Conservation (phyloP, 2,113 vertebrate genomes). For the Rhadina sibilatrix region DNA sequence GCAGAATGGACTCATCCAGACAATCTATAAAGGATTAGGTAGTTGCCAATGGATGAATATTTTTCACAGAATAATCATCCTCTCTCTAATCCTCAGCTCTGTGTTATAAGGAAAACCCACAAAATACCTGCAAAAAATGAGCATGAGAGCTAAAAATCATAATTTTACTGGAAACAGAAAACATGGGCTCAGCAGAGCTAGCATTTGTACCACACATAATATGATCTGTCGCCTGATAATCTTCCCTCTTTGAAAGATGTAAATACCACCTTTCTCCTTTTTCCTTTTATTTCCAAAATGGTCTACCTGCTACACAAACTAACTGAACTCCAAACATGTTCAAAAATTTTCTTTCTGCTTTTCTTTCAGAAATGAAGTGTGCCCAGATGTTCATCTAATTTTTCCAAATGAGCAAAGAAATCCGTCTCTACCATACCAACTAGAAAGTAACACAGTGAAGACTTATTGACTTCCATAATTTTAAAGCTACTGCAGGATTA, state of each 20-base stretch:
- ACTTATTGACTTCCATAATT: not conserved
- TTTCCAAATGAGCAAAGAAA: not conserved
- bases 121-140: not conserved
- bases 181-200: not conserved
- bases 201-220: not conserved
- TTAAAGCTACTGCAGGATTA: not conserved
- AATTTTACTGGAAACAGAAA: not conserved
- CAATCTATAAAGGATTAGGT: conserved; percentile 22
- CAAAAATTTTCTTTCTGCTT: not conserved
- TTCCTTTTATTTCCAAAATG: not conserved
- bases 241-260: not conserved
- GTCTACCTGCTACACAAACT: not conserved
- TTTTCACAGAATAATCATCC: conserved; percentile 7
- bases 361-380: not conserved
- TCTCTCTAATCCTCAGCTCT: not conserved
- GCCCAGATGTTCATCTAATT: not conserved
- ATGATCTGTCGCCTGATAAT: not conserved
- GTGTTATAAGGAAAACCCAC: not conserved
- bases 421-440: not conserved
- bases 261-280: not conserved
- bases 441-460: not conserved
- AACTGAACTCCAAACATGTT: not conserved
- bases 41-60: not conserved
- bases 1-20: conserved; percentile 22
- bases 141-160: not conserved